Evolutionary conservation across 37 sponge, comb jelly and placozoan genomes (phyloP).

Genomic region (Geodia barretti): DNA sequence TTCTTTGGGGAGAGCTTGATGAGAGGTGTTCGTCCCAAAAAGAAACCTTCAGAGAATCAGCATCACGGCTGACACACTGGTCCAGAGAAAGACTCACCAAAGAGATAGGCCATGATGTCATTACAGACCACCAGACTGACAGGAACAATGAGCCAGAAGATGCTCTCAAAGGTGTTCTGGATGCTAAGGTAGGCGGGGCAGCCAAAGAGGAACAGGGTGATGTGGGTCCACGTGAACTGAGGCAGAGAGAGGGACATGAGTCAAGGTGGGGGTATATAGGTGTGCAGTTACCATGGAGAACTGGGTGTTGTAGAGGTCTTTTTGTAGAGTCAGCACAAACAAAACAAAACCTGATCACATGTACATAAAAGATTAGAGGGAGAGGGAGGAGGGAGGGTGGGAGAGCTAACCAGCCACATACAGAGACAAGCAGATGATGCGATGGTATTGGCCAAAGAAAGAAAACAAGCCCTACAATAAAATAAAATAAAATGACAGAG

Average conservation of each 20-base stretch:
- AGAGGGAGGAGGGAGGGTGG: constrained; percentile 10
- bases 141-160: constrained; percentile 95
- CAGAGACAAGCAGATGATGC: constrained; percentile 79
- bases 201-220: constrained; percentile 85
- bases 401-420: constrained; percentile 74
- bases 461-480: constrained; percentile 48
- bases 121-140: constrained; percentile 95
- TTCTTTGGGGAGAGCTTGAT: constrained; percentile 98
- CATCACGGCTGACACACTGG: background rate
- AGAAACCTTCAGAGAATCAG: constrained; percentile 75
- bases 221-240: constrained; percentile 96
- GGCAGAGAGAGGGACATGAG: background rate
- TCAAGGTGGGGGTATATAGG: background rate
- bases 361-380: background rate
- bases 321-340: constrained; percentile 90
- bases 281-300: constrained; percentile 71
- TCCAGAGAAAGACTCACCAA: constrained; percentile 49
- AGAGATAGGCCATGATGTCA: constrained; percentile 97
- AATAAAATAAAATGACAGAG: background rate
- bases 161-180: constrained; percentile 85
- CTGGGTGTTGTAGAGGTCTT: constrained; percentile 79
- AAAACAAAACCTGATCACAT: constrained; percentile 70
- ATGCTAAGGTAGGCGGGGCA: constrained; percentile 79
- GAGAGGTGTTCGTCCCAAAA: constrained; percentile 90
- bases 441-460: constrained; percentile 77